A percentile compares a stretch with the other conserved stretches of the same genome.
Conservation (phyloP, 2,113 vertebrate species). For the Porphyrio hochstetteri region DNA sequence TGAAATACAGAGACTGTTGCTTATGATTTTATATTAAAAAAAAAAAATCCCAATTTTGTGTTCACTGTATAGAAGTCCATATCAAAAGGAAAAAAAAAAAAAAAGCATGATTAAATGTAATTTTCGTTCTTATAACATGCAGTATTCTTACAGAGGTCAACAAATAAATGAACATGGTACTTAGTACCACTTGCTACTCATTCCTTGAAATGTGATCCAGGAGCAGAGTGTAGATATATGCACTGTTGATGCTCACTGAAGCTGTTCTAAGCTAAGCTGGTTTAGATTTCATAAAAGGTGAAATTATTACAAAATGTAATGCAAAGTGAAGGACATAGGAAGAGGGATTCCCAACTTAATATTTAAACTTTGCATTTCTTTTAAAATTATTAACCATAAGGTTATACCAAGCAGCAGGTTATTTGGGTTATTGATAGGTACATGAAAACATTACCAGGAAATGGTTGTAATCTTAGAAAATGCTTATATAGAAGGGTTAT, state of each 20-base stretch:
- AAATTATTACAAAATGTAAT: background rate
- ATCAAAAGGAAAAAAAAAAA: background rate
- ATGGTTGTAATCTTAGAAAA: background rate
- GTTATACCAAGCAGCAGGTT: background rate
- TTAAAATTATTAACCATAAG: background rate
- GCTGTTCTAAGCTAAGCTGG: background rate
- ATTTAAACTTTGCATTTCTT: background rate
- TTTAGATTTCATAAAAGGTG: background rate
- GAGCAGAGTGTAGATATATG: background rate
- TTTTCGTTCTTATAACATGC: background rate
- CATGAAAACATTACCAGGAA: background rate
- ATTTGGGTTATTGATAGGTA: background rate
- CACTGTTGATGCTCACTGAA: background rate
- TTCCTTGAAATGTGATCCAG: background rate
- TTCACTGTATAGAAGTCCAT: background rate
- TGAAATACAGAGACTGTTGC: background rate
- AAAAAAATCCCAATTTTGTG: background rate
- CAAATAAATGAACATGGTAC: background rate
- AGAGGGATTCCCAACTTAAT: background rate
- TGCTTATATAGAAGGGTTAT: accelerated
- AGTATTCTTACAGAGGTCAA: background rate
- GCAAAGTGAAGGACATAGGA: background rate
- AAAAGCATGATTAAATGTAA: background rate
- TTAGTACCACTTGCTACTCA: background rate
- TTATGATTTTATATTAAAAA: background rate